These are phyloP conservation scores for Gouania willdenowi DNA, from an alignment of 2,797 vertebrate species.

Conservation along the genomic window DNA sequence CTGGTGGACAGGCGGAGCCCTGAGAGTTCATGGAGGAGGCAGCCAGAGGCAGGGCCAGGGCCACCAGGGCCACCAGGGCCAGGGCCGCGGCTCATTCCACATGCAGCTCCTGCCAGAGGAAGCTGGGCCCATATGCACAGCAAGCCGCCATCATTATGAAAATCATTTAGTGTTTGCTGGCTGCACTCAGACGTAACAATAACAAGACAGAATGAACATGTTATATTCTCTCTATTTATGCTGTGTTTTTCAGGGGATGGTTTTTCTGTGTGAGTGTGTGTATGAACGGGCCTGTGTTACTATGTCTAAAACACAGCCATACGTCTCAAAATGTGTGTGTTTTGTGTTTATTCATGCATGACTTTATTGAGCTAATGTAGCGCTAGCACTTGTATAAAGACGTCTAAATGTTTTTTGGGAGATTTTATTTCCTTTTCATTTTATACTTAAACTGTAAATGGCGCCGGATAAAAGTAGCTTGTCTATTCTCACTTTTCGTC, in stretches of 20 bases:
- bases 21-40: conserved; percentile 54
- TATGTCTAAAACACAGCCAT: conserved; percentile 16
- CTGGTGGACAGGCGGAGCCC: conserved; percentile 30
- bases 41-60: too few relatives aligned
- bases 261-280: conserved; percentile 4
- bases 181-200: conserved; percentile 49
- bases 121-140: conserved; percentile 42
- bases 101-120: conserved; percentile 48
- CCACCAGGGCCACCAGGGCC: conserved; percentile 36
- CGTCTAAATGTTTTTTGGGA: not conserved
- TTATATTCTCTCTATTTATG: conserved; percentile 27
- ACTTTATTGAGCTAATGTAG: conserved; percentile 5
- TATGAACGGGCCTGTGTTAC: conserved; percentile 11
- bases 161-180: conserved; percentile 42
- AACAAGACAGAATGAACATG: conserved; percentile 39
- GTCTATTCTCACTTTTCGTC: too few relatives aligned
- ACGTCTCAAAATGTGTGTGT: conserved; percentile 8
- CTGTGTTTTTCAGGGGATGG: conserved; percentile 34
- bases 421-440: too few relatives aligned
- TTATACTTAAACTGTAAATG: too few relatives aligned
- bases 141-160: conserved; percentile 62
- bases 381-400: conserved; percentile 7
- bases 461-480: too few relatives aligned
- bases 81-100: conserved; percentile 47
- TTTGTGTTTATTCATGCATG: conserved; percentile 12